phyloP scores from a whole-genome alignment of 2,797 vertebrate genomes.

The Hypotaenidia okinawae region DNA sequence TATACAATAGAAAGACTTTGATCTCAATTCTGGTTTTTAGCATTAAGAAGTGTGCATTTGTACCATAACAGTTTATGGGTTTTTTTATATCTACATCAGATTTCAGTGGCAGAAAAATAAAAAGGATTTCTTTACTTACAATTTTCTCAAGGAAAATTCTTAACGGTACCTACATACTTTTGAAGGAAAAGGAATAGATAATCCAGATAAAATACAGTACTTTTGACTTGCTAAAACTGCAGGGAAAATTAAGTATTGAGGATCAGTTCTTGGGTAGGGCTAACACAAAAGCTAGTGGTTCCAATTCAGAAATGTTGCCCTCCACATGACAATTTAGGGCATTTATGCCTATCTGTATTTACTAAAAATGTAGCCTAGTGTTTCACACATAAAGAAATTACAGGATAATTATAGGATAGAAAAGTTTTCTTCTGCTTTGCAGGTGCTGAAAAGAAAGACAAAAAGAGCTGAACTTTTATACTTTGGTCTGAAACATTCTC shows the following conservation, averaged over 20 bases:
- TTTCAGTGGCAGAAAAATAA: neutral
- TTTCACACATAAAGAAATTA: neutral
- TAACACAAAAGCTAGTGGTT: neutral
- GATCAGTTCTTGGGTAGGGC: neutral
- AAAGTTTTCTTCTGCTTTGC: neutral
- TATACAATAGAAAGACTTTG: neutral
- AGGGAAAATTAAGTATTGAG: neutral
- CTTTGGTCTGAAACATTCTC: neutral
- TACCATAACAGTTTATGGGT: neutral
- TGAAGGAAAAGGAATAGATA: neutral
- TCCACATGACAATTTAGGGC: neutral
- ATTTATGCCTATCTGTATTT: neutral
- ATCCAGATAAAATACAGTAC: neutral
- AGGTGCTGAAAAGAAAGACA: neutral
- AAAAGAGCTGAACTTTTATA: neutral
- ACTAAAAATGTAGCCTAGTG: neutral
- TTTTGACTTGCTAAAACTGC: neutral
- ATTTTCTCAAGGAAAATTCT: neutral
- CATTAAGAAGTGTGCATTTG: neutral
- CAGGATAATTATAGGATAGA: neutral
- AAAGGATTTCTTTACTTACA: neutral
- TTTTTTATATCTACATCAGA: neutral
- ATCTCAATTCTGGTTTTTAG: neutral
- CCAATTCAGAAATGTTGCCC: neutral
- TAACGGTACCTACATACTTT: neutral